A percentile compares a stretch with the other conserved stretches of the same genome.
phyloP scores from a whole-genome alignment of 2,888 invertebrate species.

The Fragum whitleyi region DNA sequence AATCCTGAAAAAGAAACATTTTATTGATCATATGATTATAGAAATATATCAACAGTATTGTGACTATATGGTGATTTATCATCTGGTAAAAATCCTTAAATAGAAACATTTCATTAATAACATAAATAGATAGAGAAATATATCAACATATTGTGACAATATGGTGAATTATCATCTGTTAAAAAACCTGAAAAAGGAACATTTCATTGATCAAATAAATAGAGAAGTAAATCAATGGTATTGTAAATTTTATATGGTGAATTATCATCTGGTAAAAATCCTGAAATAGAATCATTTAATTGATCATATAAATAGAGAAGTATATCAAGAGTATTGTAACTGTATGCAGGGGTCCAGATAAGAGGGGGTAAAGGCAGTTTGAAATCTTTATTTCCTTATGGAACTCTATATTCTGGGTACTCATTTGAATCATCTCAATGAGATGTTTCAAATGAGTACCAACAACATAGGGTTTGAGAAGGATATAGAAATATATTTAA shows the following conservation, averaged over 20 bases:
- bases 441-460: too few species aligned
- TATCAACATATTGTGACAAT: conserved; percentile 95
- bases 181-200: too few species aligned
- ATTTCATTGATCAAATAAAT: too few species aligned
- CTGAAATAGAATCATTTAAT: too few species aligned
- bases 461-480: too few species aligned
- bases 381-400: too few species aligned
- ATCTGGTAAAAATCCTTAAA: conserved; percentile 94
- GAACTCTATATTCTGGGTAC: too few species aligned
- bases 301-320: conserved; percentile 88
- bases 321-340: conserved; percentile 95
- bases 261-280: conserved; percentile 98
- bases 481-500: too few species aligned
- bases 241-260: conserved; percentile 97
- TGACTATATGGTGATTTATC: conserved; percentile 98
- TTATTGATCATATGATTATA: not conserved
- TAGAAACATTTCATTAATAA: not conserved
- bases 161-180: too few species aligned
- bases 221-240: conserved; percentile 95
- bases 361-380: too few species aligned
- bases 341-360: too few species aligned
- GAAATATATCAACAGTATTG: conserved; percentile 83
- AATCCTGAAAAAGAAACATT: conserved; percentile 88
- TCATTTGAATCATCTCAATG: too few species aligned
- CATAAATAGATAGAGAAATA: conserved; percentile 89